Base-by-base conservation (phyloP, 2,797 vertebrate species). In the Amphiprion clarkii region DNA sequence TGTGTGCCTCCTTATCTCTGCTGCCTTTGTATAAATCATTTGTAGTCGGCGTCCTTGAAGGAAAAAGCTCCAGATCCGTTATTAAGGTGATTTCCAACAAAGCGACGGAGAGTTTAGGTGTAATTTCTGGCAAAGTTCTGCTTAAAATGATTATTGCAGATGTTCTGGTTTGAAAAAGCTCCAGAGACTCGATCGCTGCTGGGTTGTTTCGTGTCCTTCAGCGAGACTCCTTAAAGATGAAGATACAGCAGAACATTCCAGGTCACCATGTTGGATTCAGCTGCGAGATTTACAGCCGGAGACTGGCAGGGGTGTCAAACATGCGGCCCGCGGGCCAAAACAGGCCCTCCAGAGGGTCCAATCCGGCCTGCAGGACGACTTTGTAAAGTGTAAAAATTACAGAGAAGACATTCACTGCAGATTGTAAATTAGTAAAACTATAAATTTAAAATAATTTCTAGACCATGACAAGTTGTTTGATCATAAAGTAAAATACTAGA, bases 41-140 rank as follows among this genome's bases (percentile, higher is more conserved):
- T 16, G 2, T 17, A 31, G 55, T 48, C 11, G 48, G 31, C 49
- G 82, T 53, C 84, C 80, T 85, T 88, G 84, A 85, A 76, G 67
- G 33, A 55, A 68, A 59, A 71, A 21, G 31, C 36, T 82, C 16
- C 58, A 67, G 59, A 71, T 67, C 67, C n/a, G 33, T 78, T 54
- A 48, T 21, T 21, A 10, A 67, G 46, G 44, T 42, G 27, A 67
- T 70, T 76, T 68, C 60, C 58, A 44, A 67, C 65, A 55, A 19
- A 23, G 16, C 17, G 25, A 16, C 21, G 6, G 25, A 33, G 27
- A 17, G 14, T 51, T 76, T 2, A 19, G 57, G 58, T 63, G 39
- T 58, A 10, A 27, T 66, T 74, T 52, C 46, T 25, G 23, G 14
- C 11, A 16, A 72, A 52, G 19, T 12, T 52, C 13, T 9, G 40